Evolutionary conservation across 2,797 vertebrate genomes (phyloP), one percentile per base, ranked within the genome.

Genomic region (Poeciliopsis infans): DNA sequence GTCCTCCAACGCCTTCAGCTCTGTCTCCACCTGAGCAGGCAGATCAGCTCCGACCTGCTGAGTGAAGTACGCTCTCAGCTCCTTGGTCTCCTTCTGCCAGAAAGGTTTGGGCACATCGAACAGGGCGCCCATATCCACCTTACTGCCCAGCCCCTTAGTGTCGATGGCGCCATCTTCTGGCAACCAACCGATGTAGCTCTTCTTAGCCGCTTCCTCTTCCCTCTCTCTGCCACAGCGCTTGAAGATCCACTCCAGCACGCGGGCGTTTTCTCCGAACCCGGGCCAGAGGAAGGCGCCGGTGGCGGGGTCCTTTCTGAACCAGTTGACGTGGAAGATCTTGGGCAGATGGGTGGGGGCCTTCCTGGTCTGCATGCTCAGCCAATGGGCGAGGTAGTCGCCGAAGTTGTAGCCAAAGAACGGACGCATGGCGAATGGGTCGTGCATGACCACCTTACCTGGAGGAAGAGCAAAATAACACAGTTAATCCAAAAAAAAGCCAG

Each of bases 341-440:
- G 97, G 97, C 39, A 98, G 94, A 0, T 90, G 95, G 2, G 95
- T 96, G 53, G 90, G 95, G 0, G 90, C 95, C n/a, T 91, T 93
- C 6, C 92, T 93, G 8, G 33, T 94, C 85, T 97, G 96, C 96
- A 98, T 96, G 92, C 96, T 96, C 91, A 98, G 88, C 97, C 97
- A 98, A 89, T 98, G 97, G 74, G 94, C 88, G 69, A 98, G 95
- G 94, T 98, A 98, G 91, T 91, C 96, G 0, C 97, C 97, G 4
- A 98, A 98, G 93, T 98, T 98, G 94, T 98, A 98, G 69, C 97
- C 97, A 0, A 98, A 97, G 93, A 98, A 98, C 0, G 97, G 97
- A 0, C 97, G 93, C 97, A 98, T 98, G 89, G 97, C 97, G 51
- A 98, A 98, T 31, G 97, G 97, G 90, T 98, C 97, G 0, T 98